Conservation (phyloP, 2,888 invertebrate genomes). For the Dione vanillae region DNA sequence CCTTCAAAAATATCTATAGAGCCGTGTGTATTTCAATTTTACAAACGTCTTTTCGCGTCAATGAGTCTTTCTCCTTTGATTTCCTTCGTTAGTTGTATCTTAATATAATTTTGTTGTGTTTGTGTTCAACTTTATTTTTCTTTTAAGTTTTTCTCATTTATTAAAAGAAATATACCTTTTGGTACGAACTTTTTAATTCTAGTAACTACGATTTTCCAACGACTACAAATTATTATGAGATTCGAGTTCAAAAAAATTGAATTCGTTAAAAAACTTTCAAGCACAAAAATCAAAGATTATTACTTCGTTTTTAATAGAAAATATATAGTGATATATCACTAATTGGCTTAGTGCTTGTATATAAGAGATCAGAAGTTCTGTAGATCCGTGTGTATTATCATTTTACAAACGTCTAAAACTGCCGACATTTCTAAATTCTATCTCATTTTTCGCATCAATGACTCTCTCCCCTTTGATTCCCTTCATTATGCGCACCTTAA, state of each 20-base stretch:
- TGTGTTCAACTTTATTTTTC: not conserved
- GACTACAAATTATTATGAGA: too few relatives aligned
- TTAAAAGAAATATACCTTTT: too few relatives aligned
- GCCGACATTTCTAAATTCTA: slow-evolving; percentile 59
- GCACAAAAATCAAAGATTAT: too few relatives aligned
- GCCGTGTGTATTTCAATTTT: slow-evolving; percentile 31
- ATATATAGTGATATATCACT: not conserved
- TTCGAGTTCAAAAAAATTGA: too few relatives aligned
- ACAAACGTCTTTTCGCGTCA: slow-evolving; percentile 59
- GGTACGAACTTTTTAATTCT: too few relatives aligned
- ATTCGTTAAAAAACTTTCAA: too few relatives aligned
- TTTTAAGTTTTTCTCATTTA: not conserved
- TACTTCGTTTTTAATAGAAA: too few relatives aligned
- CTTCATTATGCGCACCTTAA: slow-evolving; percentile 55
- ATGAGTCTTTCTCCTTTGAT: slow-evolving; percentile 63
- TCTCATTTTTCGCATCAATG: slow-evolving; percentile 69
- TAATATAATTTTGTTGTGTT: slow-evolving; percentile 4
- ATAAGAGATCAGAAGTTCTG: not conserved
- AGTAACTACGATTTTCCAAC: too few relatives aligned
- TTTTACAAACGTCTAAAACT: slow-evolving; percentile 48
- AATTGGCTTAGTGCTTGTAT: too few relatives aligned
- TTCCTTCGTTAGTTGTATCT: slow-evolving; percentile 57
- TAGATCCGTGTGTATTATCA: slow-evolving; percentile 23
- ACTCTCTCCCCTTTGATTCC: slow-evolving; percentile 63
- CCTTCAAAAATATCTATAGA: not conserved